Percentiles rank a stretch among this genome's conserved stretches.
Conservation (phyloP, 2,888 invertebrate species). For the Cataglyphis albicans region DNA sequence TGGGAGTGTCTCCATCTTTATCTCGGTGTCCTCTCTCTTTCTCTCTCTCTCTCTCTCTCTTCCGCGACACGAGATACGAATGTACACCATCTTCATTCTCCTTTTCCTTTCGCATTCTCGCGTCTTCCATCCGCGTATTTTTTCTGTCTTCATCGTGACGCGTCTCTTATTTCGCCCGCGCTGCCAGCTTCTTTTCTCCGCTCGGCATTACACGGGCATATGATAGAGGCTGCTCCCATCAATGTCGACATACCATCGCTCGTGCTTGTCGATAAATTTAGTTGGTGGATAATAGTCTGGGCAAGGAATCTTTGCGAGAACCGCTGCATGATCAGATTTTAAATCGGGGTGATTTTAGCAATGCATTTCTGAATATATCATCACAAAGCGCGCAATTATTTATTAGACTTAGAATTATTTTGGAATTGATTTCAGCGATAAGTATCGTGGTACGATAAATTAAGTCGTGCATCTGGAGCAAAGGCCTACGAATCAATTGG, state of each 20-base stretch:
- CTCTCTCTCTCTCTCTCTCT: slow-evolving; percentile 7
- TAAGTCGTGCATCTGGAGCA: slow-evolving; percentile 14
- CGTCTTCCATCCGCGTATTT: slow-evolving; percentile 34
- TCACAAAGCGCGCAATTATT: slow-evolving; percentile 25
- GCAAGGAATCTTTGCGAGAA: slow-evolving; percentile 37
- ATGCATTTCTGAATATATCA: slow-evolving; percentile 41
- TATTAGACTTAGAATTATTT: slow-evolving; percentile 28
- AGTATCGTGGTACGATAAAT: slow-evolving; percentile 51
- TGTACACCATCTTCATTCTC: slow-evolving; percentile 1
- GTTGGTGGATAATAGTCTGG: slow-evolving; percentile 61
- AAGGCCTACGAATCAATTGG: slow-evolving; percentile 26
- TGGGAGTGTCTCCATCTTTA: slow-evolving; percentile 61
- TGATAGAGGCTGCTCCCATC: slow-evolving; percentile 61
- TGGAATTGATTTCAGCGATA: slow-evolving; percentile 37
- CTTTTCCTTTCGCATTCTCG: slow-evolving; percentile 40
- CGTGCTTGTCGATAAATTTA: slow-evolving; percentile 68
- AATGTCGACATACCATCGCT: slow-evolving; percentile 65
- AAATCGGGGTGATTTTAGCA: slow-evolving; percentile 50
- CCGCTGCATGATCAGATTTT: slow-evolving; percentile 59
- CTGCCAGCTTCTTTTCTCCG: slow-evolving; percentile 41
- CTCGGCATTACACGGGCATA: slow-evolving; percentile 39
- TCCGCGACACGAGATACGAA: not conserved
- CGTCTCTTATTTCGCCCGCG: slow-evolving; percentile 60
- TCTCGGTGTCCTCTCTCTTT: not conserved
- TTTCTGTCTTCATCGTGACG: slow-evolving; percentile 45